Evolutionary conservation across 1,140 invertebrate genomes (phyloP).

Genomic region (Hyles vespertilio): DNA sequence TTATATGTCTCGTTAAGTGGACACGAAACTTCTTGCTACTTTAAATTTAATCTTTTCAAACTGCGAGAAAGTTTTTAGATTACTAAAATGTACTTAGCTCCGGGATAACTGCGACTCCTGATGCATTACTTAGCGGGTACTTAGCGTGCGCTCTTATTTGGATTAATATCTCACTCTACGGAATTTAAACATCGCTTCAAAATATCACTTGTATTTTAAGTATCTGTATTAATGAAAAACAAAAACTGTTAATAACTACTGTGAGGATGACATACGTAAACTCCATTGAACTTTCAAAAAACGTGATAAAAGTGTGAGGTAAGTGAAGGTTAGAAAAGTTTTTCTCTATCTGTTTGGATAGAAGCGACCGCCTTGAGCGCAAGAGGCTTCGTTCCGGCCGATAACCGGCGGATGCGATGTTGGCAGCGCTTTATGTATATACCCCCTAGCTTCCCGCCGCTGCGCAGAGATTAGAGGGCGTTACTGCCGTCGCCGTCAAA

Average conservation of each 20-base stretch:
- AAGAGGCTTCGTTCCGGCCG: conserved; percentile 24
- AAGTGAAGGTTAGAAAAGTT: conserved; percentile 7
- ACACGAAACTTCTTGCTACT: conserved; percentile 1
- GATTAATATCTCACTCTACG: too few relatives aligned
- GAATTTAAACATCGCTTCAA: too few relatives aligned
- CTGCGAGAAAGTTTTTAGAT: background rate
- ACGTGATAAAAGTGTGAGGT: conserved; percentile 9
- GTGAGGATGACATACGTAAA: too few relatives aligned
- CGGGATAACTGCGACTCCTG: too few relatives aligned
- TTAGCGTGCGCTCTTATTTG: too few relatives aligned
- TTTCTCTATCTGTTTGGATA: conserved; percentile 21
- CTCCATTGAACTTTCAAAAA: conserved; percentile 3
- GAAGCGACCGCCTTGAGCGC: conserved; percentile 11
- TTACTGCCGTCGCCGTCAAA: conserved; percentile 11
- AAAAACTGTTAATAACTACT: too few relatives aligned
- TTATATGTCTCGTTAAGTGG: conserved; percentile 2
- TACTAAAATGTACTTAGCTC: background rate
- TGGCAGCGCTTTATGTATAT: conserved; percentile 33
- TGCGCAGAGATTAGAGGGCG: conserved; percentile 25
- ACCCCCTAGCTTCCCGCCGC: conserved; percentile 24
- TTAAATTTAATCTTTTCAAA: conserved; percentile 2
- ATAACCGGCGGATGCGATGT: conserved; percentile 32
- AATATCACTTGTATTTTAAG: too few relatives aligned
- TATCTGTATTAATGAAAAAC: too few relatives aligned
- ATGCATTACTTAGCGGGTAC: too few relatives aligned